Base-by-base conservation (phyloP, 2,797 vertebrate species). In the Setipinna tenuifilis region DNA sequence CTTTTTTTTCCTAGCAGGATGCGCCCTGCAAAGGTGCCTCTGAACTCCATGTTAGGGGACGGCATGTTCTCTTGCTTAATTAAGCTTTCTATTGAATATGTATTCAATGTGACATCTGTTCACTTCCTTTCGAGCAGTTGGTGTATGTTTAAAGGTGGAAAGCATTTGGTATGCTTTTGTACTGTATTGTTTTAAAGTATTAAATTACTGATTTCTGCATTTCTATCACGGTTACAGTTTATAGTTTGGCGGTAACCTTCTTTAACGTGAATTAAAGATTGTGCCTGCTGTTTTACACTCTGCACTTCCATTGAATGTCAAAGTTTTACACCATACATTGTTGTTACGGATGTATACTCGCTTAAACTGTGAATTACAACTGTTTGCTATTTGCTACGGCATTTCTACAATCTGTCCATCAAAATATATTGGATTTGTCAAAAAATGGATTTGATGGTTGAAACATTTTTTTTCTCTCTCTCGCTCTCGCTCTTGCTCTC, bases 401-500 rank as follows among this genome's bases (percentile, higher is more conserved):
- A 68, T 28, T 10, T 41, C 25, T 68, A 54, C 57, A 83, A 35
- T 68, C n/a, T 17, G 41, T 61, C 59, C 41, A 83, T 68, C 62
- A 68, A 68, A 68, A 68, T 68, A 3, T 12, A 68, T 68, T 68
- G 62, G 62, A 68, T 68, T 68, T 68, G 62, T 68, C 25, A 31
- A 5, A 68, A 68, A 68, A 35, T 71, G 28, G 28, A 71, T 71
- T 71, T 71, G 65, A 71, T 14, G 65, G 28, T 71, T 71, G 65
- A 71, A 71, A 9, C 46, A 65, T 9, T 25, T 44, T 44, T 50
- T 83, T 17, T 48, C n/a, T n/a, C n/a, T n/a, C n/a, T n/a, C n/a
- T n/a, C n/a, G n/a, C n/a, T 46, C n/a, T 81, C 54, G 17, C 57
- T 83, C 59, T 68, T n/a, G 25, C 44, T 83, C 46, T 65, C 61